Conservation (phyloP, 2,888 invertebrate species). For the Drosophila mayaguana region DNA sequence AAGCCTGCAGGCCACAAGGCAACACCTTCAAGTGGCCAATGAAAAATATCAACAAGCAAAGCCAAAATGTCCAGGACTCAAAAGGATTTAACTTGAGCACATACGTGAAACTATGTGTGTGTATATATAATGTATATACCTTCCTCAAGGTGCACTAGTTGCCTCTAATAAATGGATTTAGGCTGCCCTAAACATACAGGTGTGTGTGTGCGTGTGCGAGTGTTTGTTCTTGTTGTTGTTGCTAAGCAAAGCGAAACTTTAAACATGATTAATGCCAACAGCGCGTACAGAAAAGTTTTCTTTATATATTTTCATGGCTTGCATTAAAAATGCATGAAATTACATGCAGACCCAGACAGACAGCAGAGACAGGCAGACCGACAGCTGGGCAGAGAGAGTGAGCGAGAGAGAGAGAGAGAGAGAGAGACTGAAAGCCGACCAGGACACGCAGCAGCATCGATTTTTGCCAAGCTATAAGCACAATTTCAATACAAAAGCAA, state of each 20-base stretch:
- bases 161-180: conserved; percentile 61
- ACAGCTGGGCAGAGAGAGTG: neutral
- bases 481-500: conserved; percentile 24
- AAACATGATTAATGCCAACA: conserved; percentile 68
- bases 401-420: neutral
- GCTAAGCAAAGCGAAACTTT: conserved; percentile 49
- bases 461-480: conserved; percentile 47
- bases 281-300: conserved; percentile 20
- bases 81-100: conserved; percentile 55
- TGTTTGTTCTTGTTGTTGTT: conserved; percentile 4
- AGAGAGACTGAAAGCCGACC: neutral
- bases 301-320: conserved; percentile 56
- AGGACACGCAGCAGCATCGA: conserved; percentile 42
- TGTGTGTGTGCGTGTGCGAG: conserved; percentile 3
- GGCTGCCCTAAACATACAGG: conserved; percentile 35
- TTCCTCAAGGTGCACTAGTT: conserved; percentile 47
- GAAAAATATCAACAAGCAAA: conserved; percentile 62
- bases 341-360: conserved; percentile 40
- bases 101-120: conserved; percentile 47
- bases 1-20: conserved; percentile 37
- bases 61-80: conserved; percentile 53
- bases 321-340: conserved; percentile 73
- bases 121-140: neutral
- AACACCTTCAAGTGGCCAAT: conserved; percentile 53
- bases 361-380: neutral